Evolutionary conservation across 2,888 invertebrate species (phyloP).

Genomic region (Thymelicus lineola): DNA sequence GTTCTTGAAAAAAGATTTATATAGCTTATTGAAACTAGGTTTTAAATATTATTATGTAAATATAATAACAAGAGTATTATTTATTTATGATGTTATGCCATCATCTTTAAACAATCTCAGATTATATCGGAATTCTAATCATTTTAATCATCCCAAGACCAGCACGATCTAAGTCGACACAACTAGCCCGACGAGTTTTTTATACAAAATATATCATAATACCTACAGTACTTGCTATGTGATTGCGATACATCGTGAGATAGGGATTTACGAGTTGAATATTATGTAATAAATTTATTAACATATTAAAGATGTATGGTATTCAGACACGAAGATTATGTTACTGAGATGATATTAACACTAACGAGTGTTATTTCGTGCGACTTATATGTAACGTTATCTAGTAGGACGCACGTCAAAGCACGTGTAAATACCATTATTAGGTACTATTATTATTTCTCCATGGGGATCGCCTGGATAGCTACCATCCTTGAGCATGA

Average conservation of each 20-base stretch:
- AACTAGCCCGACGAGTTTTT: constrained; percentile 26
- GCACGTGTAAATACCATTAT: neutral
- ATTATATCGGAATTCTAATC: constrained; percentile 22
- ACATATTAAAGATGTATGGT: constrained; percentile 5
- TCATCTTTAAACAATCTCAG: constrained; percentile 12
- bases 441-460: too few species aligned
- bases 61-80: neutral
- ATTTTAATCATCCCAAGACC: constrained; percentile 23
- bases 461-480: too few species aligned
- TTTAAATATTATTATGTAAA: neutral
- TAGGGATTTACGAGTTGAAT: constrained; percentile 6
- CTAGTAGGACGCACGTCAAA: neutral
- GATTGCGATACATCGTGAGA: constrained; percentile 28
- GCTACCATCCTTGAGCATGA: too few species aligned
- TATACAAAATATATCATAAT: constrained; percentile 17
- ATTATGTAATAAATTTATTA: constrained; percentile 19
- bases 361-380: neutral
- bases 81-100: constrained; percentile 5
- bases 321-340: constrained; percentile 17
- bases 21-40: too few species aligned
- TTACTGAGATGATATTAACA: constrained; percentile 20
- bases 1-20: too few species aligned
- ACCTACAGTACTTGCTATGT: constrained; percentile 7
- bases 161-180: constrained; percentile 18
- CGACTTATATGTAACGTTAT: neutral